Evolutionary conservation across 2,113 vertebrate species (phyloP).

Genomic region (Myiozetetes cayanensis): DNA sequence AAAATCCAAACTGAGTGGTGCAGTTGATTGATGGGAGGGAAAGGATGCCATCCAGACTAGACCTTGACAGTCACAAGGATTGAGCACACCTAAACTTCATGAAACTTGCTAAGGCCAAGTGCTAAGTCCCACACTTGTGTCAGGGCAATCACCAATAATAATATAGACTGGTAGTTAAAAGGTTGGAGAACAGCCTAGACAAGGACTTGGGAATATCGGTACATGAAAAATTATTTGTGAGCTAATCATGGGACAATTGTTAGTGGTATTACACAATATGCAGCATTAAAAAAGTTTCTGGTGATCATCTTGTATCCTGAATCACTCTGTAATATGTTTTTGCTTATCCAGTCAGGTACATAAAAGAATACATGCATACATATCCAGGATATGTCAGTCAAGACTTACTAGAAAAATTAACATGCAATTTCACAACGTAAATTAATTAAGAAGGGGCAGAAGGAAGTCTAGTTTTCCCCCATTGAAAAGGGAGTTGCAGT

Average conservation of each 20-base stretch:
- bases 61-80: neutral
- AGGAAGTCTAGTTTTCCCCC: neutral
- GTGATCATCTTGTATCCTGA: neutral
- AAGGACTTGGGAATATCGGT: neutral
- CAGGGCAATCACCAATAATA: neutral
- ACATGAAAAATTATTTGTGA: neutral
- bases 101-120: neutral
- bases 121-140: neutral
- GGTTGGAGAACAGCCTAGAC: neutral
- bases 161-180: neutral
- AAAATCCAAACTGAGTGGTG: neutral
- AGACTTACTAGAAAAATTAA: neutral
- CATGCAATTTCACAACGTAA: neutral
- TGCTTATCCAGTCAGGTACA: neutral
- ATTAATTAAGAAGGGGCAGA: neutral
- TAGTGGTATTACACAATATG: neutral
- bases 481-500: neutral
- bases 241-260: too few species aligned
- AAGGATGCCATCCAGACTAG: neutral
- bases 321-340: neutral
- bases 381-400: neutral
- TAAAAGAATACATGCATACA: neutral
- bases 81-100: neutral
- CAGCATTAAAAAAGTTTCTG: neutral
- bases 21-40: rapidly evolving